phyloP scores from a whole-genome alignment of 1,140 invertebrate species.

The Sinella curviseta region DNA sequence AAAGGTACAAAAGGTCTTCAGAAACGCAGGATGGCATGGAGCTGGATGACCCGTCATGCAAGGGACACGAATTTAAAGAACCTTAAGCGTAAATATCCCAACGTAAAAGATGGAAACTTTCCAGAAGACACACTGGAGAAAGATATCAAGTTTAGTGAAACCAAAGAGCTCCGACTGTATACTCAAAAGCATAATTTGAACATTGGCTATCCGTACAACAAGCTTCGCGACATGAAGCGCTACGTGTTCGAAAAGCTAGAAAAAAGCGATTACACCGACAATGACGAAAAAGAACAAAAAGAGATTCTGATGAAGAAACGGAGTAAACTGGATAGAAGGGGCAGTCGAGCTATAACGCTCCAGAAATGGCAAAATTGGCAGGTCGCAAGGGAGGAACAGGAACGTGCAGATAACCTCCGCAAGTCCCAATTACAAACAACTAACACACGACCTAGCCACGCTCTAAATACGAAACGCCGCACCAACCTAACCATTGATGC shows the following conservation, averaged over 20 bases:
- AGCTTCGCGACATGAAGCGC: neutral
- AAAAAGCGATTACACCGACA: neutral
- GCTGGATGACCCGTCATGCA: neutral
- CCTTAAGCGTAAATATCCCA: neutral
- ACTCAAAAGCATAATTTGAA: neutral
- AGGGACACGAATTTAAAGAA: neutral
- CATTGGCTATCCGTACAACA: constrained; percentile 6
- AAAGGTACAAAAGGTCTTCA: neutral
- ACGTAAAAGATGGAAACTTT: neutral
- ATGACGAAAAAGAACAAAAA: neutral
- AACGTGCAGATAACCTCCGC: too few species aligned
- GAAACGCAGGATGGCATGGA: neutral
- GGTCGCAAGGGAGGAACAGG: too few species aligned
- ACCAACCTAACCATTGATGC: too few species aligned
- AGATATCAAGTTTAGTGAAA: neutral
- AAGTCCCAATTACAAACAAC: too few species aligned
- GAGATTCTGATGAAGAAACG: neutral
- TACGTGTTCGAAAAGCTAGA: neutral
- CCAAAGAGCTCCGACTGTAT: neutral
- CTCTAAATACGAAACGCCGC: too few species aligned
- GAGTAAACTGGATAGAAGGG: neutral
- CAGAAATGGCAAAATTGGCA: too few species aligned
- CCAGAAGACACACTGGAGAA: neutral
- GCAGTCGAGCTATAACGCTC: too few species aligned
- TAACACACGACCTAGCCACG: too few species aligned